Evolutionary conservation across 2,113 vertebrate genomes (phyloP), one percentile per base, ranked within the genome.

Genomic region (Heterocephalus glaber): DNA sequence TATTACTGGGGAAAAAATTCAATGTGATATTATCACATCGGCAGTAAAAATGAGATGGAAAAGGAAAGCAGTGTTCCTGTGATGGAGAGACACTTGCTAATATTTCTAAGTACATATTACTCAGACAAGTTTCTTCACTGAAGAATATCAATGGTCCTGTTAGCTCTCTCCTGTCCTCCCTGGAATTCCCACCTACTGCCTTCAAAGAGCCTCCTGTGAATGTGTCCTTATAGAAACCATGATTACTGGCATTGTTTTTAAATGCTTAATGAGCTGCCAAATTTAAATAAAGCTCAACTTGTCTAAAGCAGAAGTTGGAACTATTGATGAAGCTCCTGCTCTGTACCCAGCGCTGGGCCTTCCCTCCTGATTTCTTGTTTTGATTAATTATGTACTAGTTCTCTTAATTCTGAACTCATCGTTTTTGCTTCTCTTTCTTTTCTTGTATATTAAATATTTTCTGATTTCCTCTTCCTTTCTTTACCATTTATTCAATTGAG

Each of bases 231-330:
- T 56, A 81, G 47, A 76, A 86, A 44, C 65, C 72, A 88, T 77
- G 19, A 94, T 19, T 16, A 5, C 3, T 60, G 44, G 86, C 61
- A 76, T 94, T 11, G 19, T 82, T 74, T 91, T 61, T 68, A 93
- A 70, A 35, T 97, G n/a, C 28, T 79, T 74, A 88, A 90, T 86
- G 70, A 97, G 11, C 33, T 93, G 66, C 7, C 9, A 47, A 52
- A 60, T 83, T 90, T 90, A 89, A 97, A 89, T 63, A 83, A 86
- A 92, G 65, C 22, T 66, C 66, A 30, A n/a, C 26, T 87, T 79
- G 20, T 84, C 3, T 30, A 77, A 84, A 76, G 49, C 35, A 94
- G 54, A 70, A 54, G 7, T 83, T 89, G 44, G 54, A 96, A 82
- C 63, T 86, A 61, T 92, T 94, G 81, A 66, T n/a, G 86, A 81